A percentile compares a stretch with the other conserved stretches of the same genome.
phyloP scores from a whole-genome alignment of 2,113 vertebrate genomes.

The Struthidea cinerea region DNA sequence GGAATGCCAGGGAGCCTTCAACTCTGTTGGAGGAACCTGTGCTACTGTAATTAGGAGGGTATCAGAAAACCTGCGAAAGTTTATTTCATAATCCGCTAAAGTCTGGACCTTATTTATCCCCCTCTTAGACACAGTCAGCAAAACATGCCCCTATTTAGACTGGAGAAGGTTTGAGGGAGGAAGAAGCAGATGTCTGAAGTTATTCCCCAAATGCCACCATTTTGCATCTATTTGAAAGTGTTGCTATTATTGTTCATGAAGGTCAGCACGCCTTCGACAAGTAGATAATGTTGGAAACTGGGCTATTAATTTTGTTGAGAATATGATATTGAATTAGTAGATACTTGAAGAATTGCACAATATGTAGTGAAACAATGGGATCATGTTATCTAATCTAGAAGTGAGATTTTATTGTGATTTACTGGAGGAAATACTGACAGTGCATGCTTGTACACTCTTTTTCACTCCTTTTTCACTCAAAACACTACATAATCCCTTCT shows the following conservation, averaged over 20 bases:
- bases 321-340: not conserved
- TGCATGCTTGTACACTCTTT: not conserved
- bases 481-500: not conserved
- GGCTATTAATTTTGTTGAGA: not conserved
- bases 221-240: not conserved
- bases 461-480: not conserved
- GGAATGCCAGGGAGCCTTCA: not conserved
- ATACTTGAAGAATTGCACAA: not conserved
- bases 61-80: not conserved
- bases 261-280: not conserved
- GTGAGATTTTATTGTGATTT: not conserved
- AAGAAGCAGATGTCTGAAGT: not conserved
- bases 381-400: not conserved
- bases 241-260: not conserved
- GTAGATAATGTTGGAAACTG: not conserved
- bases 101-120: not conserved
- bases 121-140: not conserved
- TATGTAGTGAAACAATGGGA: not conserved
- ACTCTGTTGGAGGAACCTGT: not conserved
- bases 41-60: not conserved
- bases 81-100: not conserved
- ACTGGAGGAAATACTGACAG: not conserved
- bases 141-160: not conserved
- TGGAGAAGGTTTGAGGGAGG: not conserved
- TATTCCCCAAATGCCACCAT: not conserved